Evolutionary conservation across 2,797 vertebrate genomes (phyloP), one percentile per base, ranked within the genome.

Genomic region (Sciaenops ocellatus): DNA sequence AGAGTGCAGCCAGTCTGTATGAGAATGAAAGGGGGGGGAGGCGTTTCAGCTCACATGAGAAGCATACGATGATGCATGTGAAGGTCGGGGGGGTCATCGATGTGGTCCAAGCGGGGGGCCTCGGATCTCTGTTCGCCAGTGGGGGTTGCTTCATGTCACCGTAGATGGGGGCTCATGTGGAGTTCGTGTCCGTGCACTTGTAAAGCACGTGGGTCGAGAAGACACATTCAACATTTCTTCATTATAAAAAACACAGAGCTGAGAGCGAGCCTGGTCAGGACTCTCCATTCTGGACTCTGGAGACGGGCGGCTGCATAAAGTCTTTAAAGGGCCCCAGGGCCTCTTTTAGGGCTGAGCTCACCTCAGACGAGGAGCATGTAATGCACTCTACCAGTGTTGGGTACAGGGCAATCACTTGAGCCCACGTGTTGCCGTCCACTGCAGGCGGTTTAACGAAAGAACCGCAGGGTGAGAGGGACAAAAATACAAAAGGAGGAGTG

Each of bases 291-390:
- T 99, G 97, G 91, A 99, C 97, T 96, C 96, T 97, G 93, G 96
- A 94, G 93, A 96, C 94, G 69, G 98, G 98, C 80, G 98, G 97
- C 76, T 98, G 97, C 98, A 99, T 99, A 94, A 99, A 99, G 96
- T 99, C 98, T 95, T 99, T 98, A 93, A 99, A 99, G 71, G 98
- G 98, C 91, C 97, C 96, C 67, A 99, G 94, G 71, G 98, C 98
- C 87, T 99, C 98, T 91, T 98, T 99, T 78, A 99, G 96, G 83
- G 98, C 98, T 46, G 96, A 97, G 93, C 98, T 98, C 89, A 99
- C 97, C 91, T 99, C 98, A 0, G 97, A 96, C 4, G 98, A 99
- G 0, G 98, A 98, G 85, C 98, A 99, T 38, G 98, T 98, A 85
- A 99, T 98, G 91, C 98, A 99, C 92, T 99, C 98, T 75, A 99